Percentiles rank a stretch among this genome's conserved stretches.
Conservation (phyloP, 2,113 vertebrate species). For the Antigone vipio region DNA sequence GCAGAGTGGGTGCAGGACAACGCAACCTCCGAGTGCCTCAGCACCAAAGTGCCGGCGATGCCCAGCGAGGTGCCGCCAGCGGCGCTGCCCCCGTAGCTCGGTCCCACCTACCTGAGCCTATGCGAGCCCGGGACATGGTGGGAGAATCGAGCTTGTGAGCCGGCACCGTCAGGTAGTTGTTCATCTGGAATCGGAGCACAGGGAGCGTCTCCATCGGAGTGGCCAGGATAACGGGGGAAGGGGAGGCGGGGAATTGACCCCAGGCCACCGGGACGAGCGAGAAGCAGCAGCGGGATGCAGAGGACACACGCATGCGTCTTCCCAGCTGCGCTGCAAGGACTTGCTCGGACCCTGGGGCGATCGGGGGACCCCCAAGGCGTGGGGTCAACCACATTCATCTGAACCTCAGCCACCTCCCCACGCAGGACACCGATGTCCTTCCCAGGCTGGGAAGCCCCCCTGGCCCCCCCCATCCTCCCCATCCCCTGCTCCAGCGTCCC, state of each 20-base stretch:
- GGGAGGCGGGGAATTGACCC: not conserved
- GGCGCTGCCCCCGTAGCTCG: rapidly evolving
- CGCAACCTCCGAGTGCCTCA: rapidly evolving
- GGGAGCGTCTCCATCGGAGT: rapidly evolving
- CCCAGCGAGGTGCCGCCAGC: rapidly evolving
- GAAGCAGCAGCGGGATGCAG: not conserved
- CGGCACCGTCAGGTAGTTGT: conserved; percentile 92
- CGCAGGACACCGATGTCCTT: not conserved
- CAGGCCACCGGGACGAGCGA: not conserved
- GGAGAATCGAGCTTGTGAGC: conserved; percentile 85
- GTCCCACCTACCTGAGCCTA: conserved; percentile 85
- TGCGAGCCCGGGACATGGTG: conserved; percentile 87
- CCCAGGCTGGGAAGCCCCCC: not conserved
- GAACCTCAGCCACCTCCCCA: not conserved
- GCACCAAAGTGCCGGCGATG: not conserved
- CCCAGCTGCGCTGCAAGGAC: not conserved
- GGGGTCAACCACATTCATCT: not conserved
- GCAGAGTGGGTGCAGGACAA: not conserved
- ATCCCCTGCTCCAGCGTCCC: not conserved
- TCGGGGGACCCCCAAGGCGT: not conserved
- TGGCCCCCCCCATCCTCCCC: rapidly evolving
- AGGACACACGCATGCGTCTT: rapidly evolving
- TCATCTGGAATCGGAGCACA: conserved; percentile 70
- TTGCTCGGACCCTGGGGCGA: not conserved
- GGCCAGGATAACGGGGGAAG: not conserved